Base-by-base conservation (phyloP, 2,888 invertebrate genomes). In the Melieria omissa region DNA sequence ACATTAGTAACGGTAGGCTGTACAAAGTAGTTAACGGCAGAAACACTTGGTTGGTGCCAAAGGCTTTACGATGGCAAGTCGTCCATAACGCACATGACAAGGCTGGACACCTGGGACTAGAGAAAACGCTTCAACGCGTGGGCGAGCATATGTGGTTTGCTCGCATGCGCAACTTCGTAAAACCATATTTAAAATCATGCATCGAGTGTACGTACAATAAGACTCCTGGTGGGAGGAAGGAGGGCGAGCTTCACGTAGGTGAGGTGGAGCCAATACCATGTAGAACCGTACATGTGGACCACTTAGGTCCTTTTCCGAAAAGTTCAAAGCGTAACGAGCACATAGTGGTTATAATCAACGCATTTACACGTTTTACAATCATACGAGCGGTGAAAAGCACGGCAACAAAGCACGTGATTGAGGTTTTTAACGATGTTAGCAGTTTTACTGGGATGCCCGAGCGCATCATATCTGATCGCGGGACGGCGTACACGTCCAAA, bases 71-170 rank as follows among this genome's bases (percentile, higher is more conserved):
- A 10, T 71, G 45, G 44, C 47, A 67, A 12, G 42, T 73, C 3
- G 46, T 49, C 3, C 55, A 66, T 6, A 62, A 55, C 52, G 60
- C 72, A 9, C 78, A 78, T 52, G 76, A 77, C 10, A 73, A 77
- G 45, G 49, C 72, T 46, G 76, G 73, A 6, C 75, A 77, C 66
- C 72, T 75, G 61, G 69, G 73, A 1, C n/a, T 72, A 3, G 72
- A 76, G 7, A 74, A 83, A 78, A 16, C 67, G 74, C 6, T 81
- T 77, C 62, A 79, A 68, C 14, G 79, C 77, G 44, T 80, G 77
- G 52, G 73, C 0, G 77, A 80, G 46, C 73, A 78, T 12, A 88
- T 85, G 76, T 88, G 86, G 85, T 88, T 88, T 70, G 80, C 82
- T 0, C 78, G 79, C 4, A 84, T 86, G 84, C 75, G 78, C 45